Evolutionary conservation across 2,113 vertebrate genomes (phyloP), one percentile per base, ranked within the genome.

Genomic region (Hoplias malabaricus): DNA sequence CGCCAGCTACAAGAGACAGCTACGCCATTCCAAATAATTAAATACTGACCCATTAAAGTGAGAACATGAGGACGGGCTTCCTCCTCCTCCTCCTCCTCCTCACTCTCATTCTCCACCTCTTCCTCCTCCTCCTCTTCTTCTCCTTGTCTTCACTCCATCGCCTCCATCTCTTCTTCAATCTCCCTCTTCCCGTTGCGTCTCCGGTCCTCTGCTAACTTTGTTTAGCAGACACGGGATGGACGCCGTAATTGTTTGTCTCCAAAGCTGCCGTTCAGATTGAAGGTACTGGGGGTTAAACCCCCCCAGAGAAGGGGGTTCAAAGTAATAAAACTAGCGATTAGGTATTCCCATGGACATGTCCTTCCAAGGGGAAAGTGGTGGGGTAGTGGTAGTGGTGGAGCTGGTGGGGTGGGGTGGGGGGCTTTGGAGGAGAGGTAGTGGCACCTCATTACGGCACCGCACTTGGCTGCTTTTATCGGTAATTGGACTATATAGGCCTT

Each of bases 401-500:
- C n/a, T n/a, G n/a, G n/a, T n/a, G n/a, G n/a, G n/a, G n/a, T n/a
- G 91, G 90, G 92, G 50, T 5, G 53, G 69, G 93, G 92, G 92
- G 91, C 94, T 93, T 53, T 23, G 48, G 48, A 53, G 94, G 94
- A 95, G 95, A 93, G 94, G 93, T 95, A 93, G 93, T 97, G 95
- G 95, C 96, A 96, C 94, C 95, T 98, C 96, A 98, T 99, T 98
- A 99, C 95, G 93, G 93, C 91, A 93, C 93, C 93, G 91, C 94
- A 94, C 93, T 97, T 94, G 94, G 95, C 96, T 95, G 94, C 95
- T 97, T 98, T 98, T 98, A 99, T 98, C 96, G 95, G 95, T 98
- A 98, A 98, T 98, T 98, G 97, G 96, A 96, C 96, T 94, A 96
- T 95, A 96, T 97, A 98, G 94, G 94, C 97, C 97, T 98, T 98